phyloP scores from a whole-genome alignment of 2,113 vertebrate genomes.

The cat (Felis catus) region DNA sequence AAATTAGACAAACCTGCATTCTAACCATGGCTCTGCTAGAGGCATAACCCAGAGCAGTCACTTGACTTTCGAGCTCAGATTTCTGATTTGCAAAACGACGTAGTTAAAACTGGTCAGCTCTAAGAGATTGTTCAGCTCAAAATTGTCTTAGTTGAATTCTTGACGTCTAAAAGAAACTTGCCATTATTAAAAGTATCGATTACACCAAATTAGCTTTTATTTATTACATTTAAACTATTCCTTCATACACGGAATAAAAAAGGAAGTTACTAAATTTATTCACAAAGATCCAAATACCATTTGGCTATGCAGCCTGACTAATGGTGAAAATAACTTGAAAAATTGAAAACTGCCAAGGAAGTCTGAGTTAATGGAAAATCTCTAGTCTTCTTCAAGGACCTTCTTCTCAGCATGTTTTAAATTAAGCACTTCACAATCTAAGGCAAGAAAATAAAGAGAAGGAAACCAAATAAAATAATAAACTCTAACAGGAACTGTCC shows the following conservation, averaged over 20 bases:
- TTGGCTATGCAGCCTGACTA: not conserved
- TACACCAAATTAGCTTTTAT: constrained; percentile 30
- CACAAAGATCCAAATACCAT: not conserved
- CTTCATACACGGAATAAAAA: not conserved
- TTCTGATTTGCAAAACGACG: constrained; percentile 32
- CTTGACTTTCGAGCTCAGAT: not conserved
- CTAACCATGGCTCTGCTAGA: not conserved
- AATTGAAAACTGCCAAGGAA: not conserved
- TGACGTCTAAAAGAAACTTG: constrained; percentile 11
- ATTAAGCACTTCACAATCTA: not conserved
- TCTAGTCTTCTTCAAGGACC: not conserved
- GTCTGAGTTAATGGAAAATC: not conserved
- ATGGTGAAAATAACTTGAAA: not conserved
- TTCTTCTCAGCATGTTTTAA: not conserved
- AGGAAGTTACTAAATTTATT: constrained; percentile 11
- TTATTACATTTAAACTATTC: not conserved
- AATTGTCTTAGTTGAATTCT: not conserved
- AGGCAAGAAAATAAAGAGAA: constrained; percentile 26
- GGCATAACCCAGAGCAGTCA: not conserved
- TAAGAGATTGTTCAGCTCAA: not conserved
- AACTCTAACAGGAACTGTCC: not conserved
- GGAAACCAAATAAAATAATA: not conserved
- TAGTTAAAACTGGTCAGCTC: not conserved
- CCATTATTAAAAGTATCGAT: constrained; percentile 29
- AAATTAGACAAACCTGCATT: not conserved